A percentile compares a stretch with the other conserved stretches of the same genome.
Conservation (phyloP, 2,888 invertebrate genomes). For the Coenonympha glycerion region DNA sequence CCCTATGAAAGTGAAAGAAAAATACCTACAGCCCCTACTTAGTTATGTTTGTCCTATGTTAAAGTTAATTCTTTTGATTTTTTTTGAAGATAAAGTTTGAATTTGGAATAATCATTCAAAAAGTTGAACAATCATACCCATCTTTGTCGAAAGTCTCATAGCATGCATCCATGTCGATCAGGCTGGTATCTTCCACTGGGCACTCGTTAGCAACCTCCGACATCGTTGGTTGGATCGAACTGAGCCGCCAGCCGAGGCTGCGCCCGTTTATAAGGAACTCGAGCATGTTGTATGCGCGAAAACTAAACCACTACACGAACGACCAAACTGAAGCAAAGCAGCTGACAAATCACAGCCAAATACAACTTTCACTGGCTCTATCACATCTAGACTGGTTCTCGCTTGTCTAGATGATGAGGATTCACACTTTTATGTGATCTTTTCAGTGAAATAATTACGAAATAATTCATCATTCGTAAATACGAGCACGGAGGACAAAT, state of each 20-base stretch:
- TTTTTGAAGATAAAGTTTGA: neutral
- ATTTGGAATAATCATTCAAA: constrained; percentile 43
- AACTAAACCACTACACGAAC: constrained; percentile 13
- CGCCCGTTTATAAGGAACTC: constrained; percentile 57
- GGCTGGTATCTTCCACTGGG: constrained; percentile 71
- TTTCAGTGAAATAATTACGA: constrained; percentile 27
- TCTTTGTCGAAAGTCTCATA: constrained; percentile 93
- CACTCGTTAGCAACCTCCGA: constrained; percentile 59
- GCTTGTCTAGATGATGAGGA: neutral
- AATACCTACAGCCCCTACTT: too few species aligned
- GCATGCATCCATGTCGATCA: constrained; percentile 90
- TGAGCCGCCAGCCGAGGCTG: constrained; percentile 50
- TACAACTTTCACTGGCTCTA: neutral
- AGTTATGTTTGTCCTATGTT: too few species aligned
- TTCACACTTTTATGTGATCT: constrained; percentile 15
- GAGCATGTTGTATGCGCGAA: constrained; percentile 57
- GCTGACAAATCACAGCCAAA: constrained; percentile 7
- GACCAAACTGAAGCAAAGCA: neutral
- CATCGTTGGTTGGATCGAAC: constrained; percentile 67
- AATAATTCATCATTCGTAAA: constrained; percentile 22
- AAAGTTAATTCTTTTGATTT: neutral
- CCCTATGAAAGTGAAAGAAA: too few species aligned
- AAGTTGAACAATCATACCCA: constrained; percentile 75
- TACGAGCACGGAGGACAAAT: neutral
- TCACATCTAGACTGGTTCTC: neutral